Base-by-base conservation (phyloP, 2,888 invertebrate species). In the Dromius quadrimaculatus region DNA sequence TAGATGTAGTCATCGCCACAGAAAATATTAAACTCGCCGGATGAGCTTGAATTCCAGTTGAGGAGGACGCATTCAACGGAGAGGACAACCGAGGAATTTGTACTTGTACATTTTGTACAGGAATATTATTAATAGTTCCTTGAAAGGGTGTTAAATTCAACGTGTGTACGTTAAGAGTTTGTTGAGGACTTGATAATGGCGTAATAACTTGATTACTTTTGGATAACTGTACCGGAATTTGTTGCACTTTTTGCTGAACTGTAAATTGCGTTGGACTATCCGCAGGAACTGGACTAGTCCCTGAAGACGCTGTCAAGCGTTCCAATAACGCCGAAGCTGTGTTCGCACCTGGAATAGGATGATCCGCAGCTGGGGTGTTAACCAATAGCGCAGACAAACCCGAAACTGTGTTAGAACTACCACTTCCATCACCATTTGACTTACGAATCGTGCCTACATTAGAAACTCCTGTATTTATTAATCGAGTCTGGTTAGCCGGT, bases 41-140 rank as follows among this genome's bases (percentile, higher is more conserved):
- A 72, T 80, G 80, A 50, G 83, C 83, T 80, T 88, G 82, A 81
- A 88, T 74, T 79, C 84, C 78, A 80, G 85, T 75, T 32, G 90
- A 87, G 28, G 91, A 88, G 36, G 92, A 90, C 73, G 90, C 89
- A 76, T 89, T 90, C 72, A 92, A 82, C 2, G 94, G 93, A 75
- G 93, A 93, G n/a, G 93, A 88, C 68, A 94, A 87, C 38, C 93
- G 93, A 8, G 93, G 92, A 77, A 94, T 89, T 79, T 94, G 94
- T 62, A 87, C 88, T 84, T 92, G 91, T 64, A 92, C 91, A 81
- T 92, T 92, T 80, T 92, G 92, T 59, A 93, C 91, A 72, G 92
- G 89, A 66, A 92, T 81, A 76, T 84, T 88, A 15, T 64, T 64
- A 9, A 64, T 15, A 1, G 63, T 63, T 8, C 54, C 61, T 76